These are phyloP conservation scores for Esox niger DNA, from an alignment of 2,113 vertebrate species.

Conservation along the genomic window DNA sequence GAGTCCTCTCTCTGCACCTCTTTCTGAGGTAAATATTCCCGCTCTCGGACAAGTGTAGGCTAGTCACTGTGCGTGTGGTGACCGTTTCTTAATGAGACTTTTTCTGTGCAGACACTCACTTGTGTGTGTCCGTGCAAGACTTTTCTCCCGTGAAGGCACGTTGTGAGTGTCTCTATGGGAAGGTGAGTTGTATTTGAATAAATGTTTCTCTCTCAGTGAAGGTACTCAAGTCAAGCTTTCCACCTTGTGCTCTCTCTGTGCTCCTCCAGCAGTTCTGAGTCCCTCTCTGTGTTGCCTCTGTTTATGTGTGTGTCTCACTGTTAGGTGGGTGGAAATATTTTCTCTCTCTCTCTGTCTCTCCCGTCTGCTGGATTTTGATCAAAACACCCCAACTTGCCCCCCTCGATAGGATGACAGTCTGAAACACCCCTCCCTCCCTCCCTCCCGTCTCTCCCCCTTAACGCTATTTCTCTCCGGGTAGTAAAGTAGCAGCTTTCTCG, in stretches of 20 bases:
- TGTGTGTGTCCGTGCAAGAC: conserved; percentile 31
- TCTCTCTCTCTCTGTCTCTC: conserved; percentile 56
- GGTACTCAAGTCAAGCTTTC: conserved; percentile 27
- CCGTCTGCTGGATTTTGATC: conserved; percentile 66
- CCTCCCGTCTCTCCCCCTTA: conserved; percentile 41
- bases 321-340: conserved; percentile 77
- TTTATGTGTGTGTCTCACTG: conserved; percentile 73
- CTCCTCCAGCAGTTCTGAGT: conserved; percentile 66
- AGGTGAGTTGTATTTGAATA: conserved; percentile 15
- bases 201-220: conserved; percentile 52
- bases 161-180: conserved; percentile 30
- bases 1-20: too few species aligned
- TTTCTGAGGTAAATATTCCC: too few species aligned
- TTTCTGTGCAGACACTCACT: too few species aligned
- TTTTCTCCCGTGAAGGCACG: conserved; percentile 31
- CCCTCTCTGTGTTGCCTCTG: conserved; percentile 58
- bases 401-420: conserved; percentile 62
- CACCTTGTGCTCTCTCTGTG: conserved; percentile 63
- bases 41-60: conserved; percentile 3
- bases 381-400: conserved; percentile 64
- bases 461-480: conserved; percentile 19
- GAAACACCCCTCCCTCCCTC: conserved; percentile 55
- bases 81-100: too few species aligned
- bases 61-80: conserved; percentile 35
- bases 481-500: conserved; percentile 38